A percentile compares a stretch with the other conserved stretches of the same genome.
These are phyloP conservation scores for Oxyura jamaicensis DNA, from an alignment of 2,113 vertebrate species.

Conservation along the genomic window DNA sequence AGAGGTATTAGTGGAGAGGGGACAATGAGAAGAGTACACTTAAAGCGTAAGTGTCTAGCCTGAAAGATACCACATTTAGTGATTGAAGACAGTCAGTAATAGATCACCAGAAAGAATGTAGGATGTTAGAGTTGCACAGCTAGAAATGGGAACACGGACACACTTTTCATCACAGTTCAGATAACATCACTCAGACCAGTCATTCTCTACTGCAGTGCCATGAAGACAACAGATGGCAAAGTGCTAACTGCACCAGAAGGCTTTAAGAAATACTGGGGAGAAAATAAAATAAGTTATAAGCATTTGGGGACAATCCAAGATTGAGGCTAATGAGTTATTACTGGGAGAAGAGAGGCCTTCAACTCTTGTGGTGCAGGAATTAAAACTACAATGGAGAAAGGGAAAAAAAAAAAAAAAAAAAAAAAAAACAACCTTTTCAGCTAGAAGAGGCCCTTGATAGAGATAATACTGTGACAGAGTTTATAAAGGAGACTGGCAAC, in stretches of 20 bases:
- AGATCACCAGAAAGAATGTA: constrained; percentile 11
- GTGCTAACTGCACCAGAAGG: constrained; percentile 35
- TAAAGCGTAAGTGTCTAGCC: neutral
- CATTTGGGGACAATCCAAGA: neutral
- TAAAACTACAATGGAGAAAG: neutral
- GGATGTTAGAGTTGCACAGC: neutral
- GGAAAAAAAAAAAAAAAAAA: neutral
- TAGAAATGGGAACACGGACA: neutral
- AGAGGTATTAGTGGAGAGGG: neutral
- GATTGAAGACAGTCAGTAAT: constrained; percentile 15
- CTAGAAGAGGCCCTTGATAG: neutral
- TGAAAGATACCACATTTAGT: constrained; percentile 46
- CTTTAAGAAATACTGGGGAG: neutral
- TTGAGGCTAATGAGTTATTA: neutral
- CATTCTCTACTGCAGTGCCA: neutral
- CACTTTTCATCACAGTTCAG: constrained; percentile 19
- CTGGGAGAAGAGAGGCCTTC: neutral
- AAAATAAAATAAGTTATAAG: constrained; percentile 13
- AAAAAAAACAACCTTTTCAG: neutral
- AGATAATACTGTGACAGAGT: neutral
- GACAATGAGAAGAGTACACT: neutral
- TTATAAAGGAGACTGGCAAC: neutral
- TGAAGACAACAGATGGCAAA: constrained; percentile 33
- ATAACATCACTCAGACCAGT: constrained; percentile 17
- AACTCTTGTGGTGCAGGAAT: neutral